Evolutionary conservation across 2,797 vertebrate species (phyloP), one percentile per base, ranked within the genome.

Genomic region (Nothura maculosa): DNA sequence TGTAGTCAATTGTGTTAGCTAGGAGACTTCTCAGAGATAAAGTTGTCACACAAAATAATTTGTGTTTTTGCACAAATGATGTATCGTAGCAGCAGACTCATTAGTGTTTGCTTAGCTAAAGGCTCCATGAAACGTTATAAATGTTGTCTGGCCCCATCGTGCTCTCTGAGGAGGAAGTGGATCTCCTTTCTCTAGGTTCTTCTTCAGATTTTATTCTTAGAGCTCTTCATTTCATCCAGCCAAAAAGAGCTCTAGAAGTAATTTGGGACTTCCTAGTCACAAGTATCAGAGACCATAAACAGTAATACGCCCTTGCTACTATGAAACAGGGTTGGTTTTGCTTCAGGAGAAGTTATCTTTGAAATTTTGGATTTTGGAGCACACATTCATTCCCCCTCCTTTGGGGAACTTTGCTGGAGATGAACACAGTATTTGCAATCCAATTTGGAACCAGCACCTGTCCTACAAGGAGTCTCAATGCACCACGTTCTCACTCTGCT

Each of bases 221-320:
- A 72, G 28, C 38, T 93, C 40, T 87, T 76, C 54, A 8, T 14
- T 12, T 60, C 43, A 34, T 63, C 42, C 60, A 40, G 25, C 52
- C 34, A 90, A 87, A 90, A 47, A 20, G 14, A 72, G 9, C 3
- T 79, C 24, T 30, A 74, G 57, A 87, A 90, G 48, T 77, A 74
- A 20, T 28, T 21, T 6, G 15, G 17, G 21, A 45, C 36, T 78
- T 61, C 17, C 15, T 61, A 36, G 20, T 1, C 85, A 17, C 9
- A 43, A 74, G 27, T 14, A 2, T 89, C 43, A 34, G 67, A 84
- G 76, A 64, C 30, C 21, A 27, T 0, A 0, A 28, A 12, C 2
- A 6, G 9, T 78, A 68, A 52, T 72, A 89, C 72, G 12, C 54
- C 16, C 13, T 27, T 85, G 62, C 32, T 77, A 20, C 36, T 13